These are phyloP conservation scores for Struthio camelus DNA, from an alignment of 2,113 vertebrate genomes.

Conservation along the genomic window DNA sequence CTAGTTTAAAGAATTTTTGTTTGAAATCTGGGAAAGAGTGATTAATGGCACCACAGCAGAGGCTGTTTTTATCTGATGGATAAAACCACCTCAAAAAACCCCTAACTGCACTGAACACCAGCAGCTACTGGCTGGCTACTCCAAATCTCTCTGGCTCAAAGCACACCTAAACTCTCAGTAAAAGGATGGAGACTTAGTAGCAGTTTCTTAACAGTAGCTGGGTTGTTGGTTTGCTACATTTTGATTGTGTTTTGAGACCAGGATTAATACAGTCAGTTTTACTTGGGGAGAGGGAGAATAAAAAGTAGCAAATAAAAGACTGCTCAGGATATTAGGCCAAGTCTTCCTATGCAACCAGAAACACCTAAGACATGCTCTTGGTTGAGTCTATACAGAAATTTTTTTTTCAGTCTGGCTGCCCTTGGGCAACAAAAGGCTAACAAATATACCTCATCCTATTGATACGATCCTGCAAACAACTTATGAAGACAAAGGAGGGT, in stretches of 20 bases:
- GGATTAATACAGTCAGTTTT: neutral
- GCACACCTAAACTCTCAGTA: neutral
- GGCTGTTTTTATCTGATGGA: neutral
- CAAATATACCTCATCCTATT: neutral
- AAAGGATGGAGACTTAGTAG: neutral
- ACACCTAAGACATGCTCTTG: neutral
- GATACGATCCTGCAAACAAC: neutral
- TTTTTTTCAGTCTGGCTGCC: neutral
- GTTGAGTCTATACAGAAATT: neutral
- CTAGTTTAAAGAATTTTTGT: neutral
- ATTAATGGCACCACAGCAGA: neutral
- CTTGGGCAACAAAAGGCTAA: neutral
- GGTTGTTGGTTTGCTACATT: fast-evolving
- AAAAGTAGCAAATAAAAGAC: neutral
- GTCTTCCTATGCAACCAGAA: neutral
- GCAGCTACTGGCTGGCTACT: neutral
- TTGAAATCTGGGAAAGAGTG: neutral
- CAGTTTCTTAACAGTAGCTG: neutral
- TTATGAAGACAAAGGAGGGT: neutral
- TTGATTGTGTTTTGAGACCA: neutral
- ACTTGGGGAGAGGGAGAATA: fast-evolving
- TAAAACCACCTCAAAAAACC: neutral
- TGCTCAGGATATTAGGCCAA: neutral
- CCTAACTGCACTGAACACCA: neutral
- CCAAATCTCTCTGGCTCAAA: neutral